Percentiles rank a stretch among this genome's conserved stretches.
Conservation (phyloP, 2,888 invertebrate species). For the Epinotia ramella region DNA sequence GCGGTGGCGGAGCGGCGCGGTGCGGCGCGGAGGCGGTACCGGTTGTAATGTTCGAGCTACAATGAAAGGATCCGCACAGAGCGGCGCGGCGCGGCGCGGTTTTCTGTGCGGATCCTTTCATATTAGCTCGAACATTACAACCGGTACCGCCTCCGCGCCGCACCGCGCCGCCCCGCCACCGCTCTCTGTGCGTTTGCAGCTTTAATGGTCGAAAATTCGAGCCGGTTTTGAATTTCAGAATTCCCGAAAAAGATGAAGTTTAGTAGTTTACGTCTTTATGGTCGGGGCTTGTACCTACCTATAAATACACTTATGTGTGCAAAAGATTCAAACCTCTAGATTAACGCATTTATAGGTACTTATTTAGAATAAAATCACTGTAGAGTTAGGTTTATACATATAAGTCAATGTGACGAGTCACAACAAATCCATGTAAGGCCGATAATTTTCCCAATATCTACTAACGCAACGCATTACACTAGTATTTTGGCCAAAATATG, state of each 20-base stretch:
- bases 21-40: no score
- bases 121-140: no score
- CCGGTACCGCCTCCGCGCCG: no score
- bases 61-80: no score
- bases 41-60: no score
- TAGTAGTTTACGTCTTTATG: not conserved
- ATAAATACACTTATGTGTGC: not conserved
- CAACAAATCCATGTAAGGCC: not conserved
- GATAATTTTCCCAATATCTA: conserved; percentile 30
- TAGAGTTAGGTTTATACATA: not conserved
- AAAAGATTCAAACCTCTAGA: not conserved
- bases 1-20: no score
- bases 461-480: conserved; percentile 18
- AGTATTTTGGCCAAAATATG: conserved; percentile 38
- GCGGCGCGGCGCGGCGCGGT: no score
- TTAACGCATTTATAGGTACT: not conserved
- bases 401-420: not conserved
- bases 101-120: no score
- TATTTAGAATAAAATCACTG: not conserved
- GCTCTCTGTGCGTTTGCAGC: no score
- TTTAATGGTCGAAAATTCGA: not conserved
- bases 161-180: no score
- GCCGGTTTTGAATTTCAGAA: conserved; percentile 6
- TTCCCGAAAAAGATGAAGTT: not conserved
- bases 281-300: not conserved